Base-by-base conservation (phyloP, 2,888 invertebrate species). In the Helicoverpa assulta region DNA sequence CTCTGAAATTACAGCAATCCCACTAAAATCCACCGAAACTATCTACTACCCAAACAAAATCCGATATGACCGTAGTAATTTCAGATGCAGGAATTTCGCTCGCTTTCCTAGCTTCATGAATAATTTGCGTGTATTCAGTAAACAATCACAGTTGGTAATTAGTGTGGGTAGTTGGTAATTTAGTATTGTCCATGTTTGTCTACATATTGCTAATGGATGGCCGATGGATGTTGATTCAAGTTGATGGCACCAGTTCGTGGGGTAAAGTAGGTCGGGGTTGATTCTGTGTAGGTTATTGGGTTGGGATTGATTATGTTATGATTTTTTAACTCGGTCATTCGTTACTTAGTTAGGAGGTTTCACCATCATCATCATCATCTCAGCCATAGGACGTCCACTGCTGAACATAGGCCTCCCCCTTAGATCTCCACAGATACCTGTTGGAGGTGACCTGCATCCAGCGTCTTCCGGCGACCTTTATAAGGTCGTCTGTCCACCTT, bases 141-240 rank as follows among this genome's bases (percentile, higher is more conserved):
- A 52, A 70, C 76, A 60, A 76, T 70, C 37, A 57, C 58, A 67
- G 53, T 57, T 54, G 12, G 56, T 73, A 73, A 73, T 67, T 73
- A 67, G 74, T 58, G 66, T 73, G 52, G 51, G 47, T 50, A 73
- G 67, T 60, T 54, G 52, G 73, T 73, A 61, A 67, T 54, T 64
- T 66, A 57, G 62, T 56, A 76, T 67, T 53, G 62, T 40, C 19
- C 54, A 16, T 62, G 72, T 72, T 77, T 66, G 62, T 26, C 40
- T 40, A 19, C 53, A 14, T 5, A 6, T 26, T n/a, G n/a, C 37
- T 78, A 78, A 78, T 78, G 72, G 75, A 59, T 18, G 51, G 51
- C 12, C 51, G 51, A 40, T 68, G 47, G 29, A 67, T 67, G 67
- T 67, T 58, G 74, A 57, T 16, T 67, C 47, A 58, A 74, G 33